Conservation (phyloP, 2,888 invertebrate species). For the Rambutsinella grinnellia region DNA sequence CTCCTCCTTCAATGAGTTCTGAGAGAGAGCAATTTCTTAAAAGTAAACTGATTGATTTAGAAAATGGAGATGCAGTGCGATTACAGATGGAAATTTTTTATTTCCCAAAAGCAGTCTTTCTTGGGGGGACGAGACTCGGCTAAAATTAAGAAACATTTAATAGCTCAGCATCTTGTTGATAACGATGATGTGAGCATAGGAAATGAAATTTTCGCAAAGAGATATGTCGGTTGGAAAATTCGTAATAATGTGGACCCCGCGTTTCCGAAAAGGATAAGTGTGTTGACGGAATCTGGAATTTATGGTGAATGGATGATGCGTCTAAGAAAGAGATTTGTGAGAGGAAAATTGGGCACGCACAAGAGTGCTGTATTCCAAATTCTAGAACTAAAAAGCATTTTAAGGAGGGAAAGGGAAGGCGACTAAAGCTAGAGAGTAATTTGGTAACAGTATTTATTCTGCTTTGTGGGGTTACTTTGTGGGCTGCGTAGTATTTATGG, state of each 20-base stretch:
- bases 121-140: neutral
- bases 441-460: neutral
- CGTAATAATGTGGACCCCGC: neutral
- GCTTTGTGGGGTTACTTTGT: neutral
- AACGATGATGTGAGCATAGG: neutral
- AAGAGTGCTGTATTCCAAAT: too few relatives aligned
- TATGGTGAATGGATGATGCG: neutral
- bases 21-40: neutral
- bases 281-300: neutral
- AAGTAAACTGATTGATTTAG: neutral
- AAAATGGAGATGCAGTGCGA: neutral
- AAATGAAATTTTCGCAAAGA: neutral
- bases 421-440: neutral
- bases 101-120: too few relatives aligned
- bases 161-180: neutral
- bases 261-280: neutral
- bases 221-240: neutral
- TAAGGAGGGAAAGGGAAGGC: too few relatives aligned
- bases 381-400: too few relatives aligned
- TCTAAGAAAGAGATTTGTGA: neutral
- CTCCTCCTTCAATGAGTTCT: neutral
- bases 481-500: neutral
- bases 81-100: neutral
- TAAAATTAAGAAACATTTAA: neutral
- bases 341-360: neutral